Percentiles rank a stretch among this genome's conserved stretches.
These are phyloP conservation scores for Semnopithecus entellus DNA, from an alignment of 2,113 vertebrate genomes.

Conservation along the genomic window DNA sequence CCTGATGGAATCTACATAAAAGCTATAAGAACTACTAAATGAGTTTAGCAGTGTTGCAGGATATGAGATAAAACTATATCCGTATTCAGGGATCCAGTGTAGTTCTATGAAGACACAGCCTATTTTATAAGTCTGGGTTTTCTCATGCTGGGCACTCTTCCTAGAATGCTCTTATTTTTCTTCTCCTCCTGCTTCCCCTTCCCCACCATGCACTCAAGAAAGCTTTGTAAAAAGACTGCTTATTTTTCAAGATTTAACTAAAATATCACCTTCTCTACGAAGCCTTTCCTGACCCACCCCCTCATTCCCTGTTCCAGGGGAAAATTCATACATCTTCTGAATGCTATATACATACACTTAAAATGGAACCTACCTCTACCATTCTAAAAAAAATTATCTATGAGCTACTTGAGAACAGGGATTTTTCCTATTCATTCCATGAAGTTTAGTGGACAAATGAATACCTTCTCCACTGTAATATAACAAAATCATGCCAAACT, in stretches of 20 bases:
- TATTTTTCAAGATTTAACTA: conserved; percentile 7
- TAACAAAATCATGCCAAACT: background rate
- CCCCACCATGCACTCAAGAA: background rate
- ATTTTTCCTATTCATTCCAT: background rate
- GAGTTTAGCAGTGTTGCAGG: background rate
- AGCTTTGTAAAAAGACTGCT: background rate
- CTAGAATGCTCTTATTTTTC: background rate
- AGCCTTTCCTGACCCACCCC: background rate
- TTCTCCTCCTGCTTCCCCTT: background rate
- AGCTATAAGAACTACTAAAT: background rate
- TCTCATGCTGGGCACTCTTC: background rate
- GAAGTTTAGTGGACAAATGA: conserved; percentile 8
- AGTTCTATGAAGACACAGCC: background rate
- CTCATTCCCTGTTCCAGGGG: background rate
- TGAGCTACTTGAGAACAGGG: background rate
- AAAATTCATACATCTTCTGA: background rate
- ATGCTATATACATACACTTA: background rate
- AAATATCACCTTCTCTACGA: background rate
- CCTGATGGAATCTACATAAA: background rate
- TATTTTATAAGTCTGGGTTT: background rate
- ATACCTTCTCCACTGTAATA: background rate
- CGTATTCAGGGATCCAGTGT: background rate
- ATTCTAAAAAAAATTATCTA: background rate
- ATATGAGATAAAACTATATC: background rate
- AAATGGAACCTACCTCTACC: background rate